Conservation (phyloP, 2,113 vertebrate species). For the Nicator chloris region DNA sequence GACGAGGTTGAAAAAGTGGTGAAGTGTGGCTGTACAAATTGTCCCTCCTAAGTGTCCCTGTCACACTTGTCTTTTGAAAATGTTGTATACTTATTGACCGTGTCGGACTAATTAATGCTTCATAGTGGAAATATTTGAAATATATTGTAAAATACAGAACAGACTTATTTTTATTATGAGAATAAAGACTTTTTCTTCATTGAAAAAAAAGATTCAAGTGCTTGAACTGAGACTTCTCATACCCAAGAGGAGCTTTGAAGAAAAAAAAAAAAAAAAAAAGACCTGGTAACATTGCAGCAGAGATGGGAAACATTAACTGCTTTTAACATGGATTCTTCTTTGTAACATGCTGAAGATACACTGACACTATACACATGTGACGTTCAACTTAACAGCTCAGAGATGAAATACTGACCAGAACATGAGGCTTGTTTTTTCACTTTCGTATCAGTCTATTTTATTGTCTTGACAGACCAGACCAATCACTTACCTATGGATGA, state of each 20-base stretch:
- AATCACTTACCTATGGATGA: constrained; percentile 30
- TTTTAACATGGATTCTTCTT: constrained; percentile 44
- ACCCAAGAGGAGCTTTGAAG: constrained; percentile 63
- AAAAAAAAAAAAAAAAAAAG: constrained; percentile 8
- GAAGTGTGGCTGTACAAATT: constrained; percentile 93
- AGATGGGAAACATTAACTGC: constrained; percentile 36
- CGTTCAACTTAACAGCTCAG: background rate
- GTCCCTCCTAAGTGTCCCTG: constrained; percentile 79
- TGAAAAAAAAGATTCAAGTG: constrained; percentile 69
- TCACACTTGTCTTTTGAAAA: constrained; percentile 56
- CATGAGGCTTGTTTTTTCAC: background rate
- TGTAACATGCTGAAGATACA: constrained; percentile 49
- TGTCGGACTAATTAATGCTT: constrained; percentile 90
- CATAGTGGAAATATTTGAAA: constrained; percentile 96
- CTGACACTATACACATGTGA: constrained; percentile 36
- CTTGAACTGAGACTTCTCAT: constrained; percentile 72
- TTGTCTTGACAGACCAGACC: constrained; percentile 6
- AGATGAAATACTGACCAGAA: background rate
- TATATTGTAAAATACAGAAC: constrained; percentile 99
- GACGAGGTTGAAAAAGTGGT: constrained; percentile 97
- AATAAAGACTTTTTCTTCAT: constrained; percentile 87
- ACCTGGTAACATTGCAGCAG: constrained; percentile 35
- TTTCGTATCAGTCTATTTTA: background rate
- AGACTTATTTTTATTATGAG: constrained; percentile 99
- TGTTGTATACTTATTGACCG: constrained; percentile 74